A percentile compares a stretch with the other conserved stretches of the same genome.
Evolutionary conservation across 2,113 vertebrate genomes (phyloP).

Genomic region (Anolis carolinensis): DNA sequence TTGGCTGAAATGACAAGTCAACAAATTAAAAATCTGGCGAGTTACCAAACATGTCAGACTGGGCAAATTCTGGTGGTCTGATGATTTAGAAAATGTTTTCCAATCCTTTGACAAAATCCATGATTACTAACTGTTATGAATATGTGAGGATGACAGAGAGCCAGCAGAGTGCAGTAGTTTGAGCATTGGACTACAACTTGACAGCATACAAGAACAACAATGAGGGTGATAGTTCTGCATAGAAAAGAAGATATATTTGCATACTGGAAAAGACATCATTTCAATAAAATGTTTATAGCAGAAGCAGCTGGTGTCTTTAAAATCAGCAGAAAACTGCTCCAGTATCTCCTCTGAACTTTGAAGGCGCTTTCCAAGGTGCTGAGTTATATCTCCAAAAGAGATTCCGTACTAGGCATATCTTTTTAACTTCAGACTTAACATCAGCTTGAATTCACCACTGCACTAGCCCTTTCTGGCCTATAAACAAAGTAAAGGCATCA

Average conservation of each 20-base stretch:
- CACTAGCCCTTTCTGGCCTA: too few relatives aligned
- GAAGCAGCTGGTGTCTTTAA: too few relatives aligned
- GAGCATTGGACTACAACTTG: too few relatives aligned
- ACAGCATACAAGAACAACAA: background rate
- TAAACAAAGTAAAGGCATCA: slow-evolving; percentile 48
- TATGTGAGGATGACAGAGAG: background rate
- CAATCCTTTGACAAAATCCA: background rate
- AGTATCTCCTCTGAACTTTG: too few relatives aligned
- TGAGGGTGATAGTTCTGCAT: slow-evolving; percentile 15
- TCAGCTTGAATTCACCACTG: too few relatives aligned
- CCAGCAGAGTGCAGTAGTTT: too few relatives aligned
- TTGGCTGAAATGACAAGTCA: background rate
- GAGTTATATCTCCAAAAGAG: too few relatives aligned
- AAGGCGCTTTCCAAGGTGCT: too few relatives aligned
- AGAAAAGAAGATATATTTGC: background rate
- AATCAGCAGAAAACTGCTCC: too few relatives aligned
- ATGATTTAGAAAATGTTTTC: background rate
- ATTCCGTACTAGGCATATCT: too few relatives aligned
- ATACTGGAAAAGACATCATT: slow-evolving; percentile 37
- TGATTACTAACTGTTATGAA: slow-evolving; percentile 42
- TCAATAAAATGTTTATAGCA: slow-evolving; percentile 30
- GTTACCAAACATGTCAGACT: background rate
- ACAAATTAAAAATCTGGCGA: slow-evolving; percentile 3
- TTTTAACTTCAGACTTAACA: too few relatives aligned
- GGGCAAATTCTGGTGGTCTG: background rate